Conservation (phyloP, 2,113 vertebrate species). For the Promerops cafer region DNA sequence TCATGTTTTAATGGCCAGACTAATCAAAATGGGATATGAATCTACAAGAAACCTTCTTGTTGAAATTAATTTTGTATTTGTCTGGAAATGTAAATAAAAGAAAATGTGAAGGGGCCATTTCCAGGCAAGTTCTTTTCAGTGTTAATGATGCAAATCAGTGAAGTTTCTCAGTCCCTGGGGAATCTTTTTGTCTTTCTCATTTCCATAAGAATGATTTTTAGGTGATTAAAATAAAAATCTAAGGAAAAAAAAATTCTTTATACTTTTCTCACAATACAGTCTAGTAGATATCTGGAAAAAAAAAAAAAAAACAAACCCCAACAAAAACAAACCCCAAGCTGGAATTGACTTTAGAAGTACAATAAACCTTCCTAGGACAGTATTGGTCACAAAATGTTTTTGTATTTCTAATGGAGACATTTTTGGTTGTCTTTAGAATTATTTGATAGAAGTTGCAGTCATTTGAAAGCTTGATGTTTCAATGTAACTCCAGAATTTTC, state of each 20-base stretch:
- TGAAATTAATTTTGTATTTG: conserved; percentile 43
- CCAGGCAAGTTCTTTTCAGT: conserved; percentile 50
- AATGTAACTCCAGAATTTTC: neutral
- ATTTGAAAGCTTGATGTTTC: neutral
- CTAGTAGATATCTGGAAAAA: neutral
- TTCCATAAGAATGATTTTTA: conserved; percentile 65
- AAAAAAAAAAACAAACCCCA: neutral
- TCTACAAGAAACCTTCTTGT: neutral
- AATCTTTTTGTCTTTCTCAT: conserved; percentile 65
- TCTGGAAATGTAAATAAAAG: conserved; percentile 31
- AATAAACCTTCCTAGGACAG: conserved; percentile 10
- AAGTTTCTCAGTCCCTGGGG: conserved; percentile 60
- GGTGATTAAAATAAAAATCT: conserved; percentile 64
- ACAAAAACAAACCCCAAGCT: no score
- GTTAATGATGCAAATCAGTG: conserved; percentile 39
- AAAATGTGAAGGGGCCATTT: conserved; percentile 3
- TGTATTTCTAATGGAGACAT: conserved; percentile 31
- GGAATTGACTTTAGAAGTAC: conserved; percentile 1
- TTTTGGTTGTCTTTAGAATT: neutral
- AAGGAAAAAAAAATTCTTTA: conserved; percentile 54
- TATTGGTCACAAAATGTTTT: conserved; percentile 22
- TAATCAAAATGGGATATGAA: neutral
- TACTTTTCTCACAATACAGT: conserved; percentile 30
- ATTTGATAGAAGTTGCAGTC: neutral
- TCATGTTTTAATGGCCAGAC: neutral